These are phyloP conservation scores for Sinella curviseta DNA, from an alignment of 1,140 invertebrate species.

Conservation along the genomic window DNA sequence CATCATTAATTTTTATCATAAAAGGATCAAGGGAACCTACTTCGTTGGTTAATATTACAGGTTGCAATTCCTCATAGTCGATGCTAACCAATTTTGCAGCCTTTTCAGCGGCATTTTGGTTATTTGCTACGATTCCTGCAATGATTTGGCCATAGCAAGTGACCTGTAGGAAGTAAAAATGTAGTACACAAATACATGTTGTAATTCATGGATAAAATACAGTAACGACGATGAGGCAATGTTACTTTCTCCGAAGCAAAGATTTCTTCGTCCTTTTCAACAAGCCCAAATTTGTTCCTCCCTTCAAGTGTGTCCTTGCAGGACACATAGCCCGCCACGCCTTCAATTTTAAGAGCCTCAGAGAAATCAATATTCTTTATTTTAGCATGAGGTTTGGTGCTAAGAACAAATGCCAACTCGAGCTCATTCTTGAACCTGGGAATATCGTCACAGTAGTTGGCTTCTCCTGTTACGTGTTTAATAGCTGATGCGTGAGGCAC, in stretches of 20 bases:
- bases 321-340: conserved; percentile 52
- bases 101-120: conserved; percentile 52
- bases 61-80: conserved; percentile 51
- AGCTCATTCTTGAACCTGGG: conserved; percentile 53
- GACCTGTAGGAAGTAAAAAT: conserved; percentile 31
- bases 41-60: conserved; percentile 59
- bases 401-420: conserved; percentile 56
- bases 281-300: conserved; percentile 49
- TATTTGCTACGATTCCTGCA: conserved; percentile 55
- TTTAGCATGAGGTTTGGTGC: conserved; percentile 57
- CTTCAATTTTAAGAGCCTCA: conserved; percentile 54
- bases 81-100: conserved; percentile 56
- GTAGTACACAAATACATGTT: conserved; percentile 19
- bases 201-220: neutral
- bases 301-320: conserved; percentile 48
- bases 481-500: conserved; percentile 59
- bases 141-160: conserved; percentile 55
- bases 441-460: conserved; percentile 61
- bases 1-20: no score
- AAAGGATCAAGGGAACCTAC: no score
- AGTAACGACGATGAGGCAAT: neutral
- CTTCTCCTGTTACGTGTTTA: conserved; percentile 61
- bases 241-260: conserved; percentile 51
- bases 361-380: conserved; percentile 55
- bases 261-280: conserved; percentile 51